These are phyloP conservation scores for Drosophila siamana DNA, from an alignment of 2,888 invertebrate species.

Conservation along the genomic window DNA sequence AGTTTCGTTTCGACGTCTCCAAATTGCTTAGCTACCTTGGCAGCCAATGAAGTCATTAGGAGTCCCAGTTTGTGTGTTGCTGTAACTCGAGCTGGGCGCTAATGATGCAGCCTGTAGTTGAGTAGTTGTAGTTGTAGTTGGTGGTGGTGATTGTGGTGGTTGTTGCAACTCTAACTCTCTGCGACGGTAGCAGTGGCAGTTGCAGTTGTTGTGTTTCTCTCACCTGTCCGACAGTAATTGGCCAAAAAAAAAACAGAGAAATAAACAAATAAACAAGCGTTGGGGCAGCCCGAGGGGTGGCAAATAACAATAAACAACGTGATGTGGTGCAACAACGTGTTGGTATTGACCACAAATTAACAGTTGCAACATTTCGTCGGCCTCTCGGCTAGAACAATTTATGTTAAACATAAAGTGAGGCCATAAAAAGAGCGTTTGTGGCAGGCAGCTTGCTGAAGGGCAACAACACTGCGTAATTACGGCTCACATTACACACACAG, in stretches of 20 bases:
- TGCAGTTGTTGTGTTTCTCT: slow-evolving; percentile 29
- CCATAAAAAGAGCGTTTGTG: slow-evolving; percentile 55
- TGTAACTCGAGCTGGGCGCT: slow-evolving; percentile 20
- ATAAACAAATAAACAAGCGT: slow-evolving; percentile 44
- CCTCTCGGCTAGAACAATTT: slow-evolving; percentile 56
- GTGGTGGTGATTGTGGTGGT: too few species aligned
- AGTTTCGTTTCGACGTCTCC: neutral
- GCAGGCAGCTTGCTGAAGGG: slow-evolving; percentile 31
- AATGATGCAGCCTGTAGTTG: slow-evolving; percentile 42
- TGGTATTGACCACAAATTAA: slow-evolving; percentile 80
- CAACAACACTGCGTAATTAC: slow-evolving; percentile 70
- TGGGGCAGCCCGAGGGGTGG: slow-evolving; percentile 30
- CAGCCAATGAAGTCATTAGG: slow-evolving; percentile 71
- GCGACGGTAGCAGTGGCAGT: too few species aligned
- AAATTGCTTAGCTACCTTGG: neutral
- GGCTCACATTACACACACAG: slow-evolving; percentile 68
- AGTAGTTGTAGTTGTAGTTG: slow-evolving; percentile 25
- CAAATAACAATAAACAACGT: slow-evolving; percentile 31
- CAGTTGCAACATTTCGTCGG: slow-evolving; percentile 67
- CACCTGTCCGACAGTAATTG: slow-evolving; percentile 69
- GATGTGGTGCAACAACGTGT: slow-evolving; percentile 32
- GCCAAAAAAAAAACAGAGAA: slow-evolving; percentile 30
- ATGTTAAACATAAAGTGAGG: slow-evolving; percentile 56
- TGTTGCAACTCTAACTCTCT: slow-evolving; percentile 12
- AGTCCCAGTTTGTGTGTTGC: slow-evolving; percentile 6